Evolutionary conservation across 2,888 invertebrate species (phyloP).

Genomic region (Agrotis clavis): DNA sequence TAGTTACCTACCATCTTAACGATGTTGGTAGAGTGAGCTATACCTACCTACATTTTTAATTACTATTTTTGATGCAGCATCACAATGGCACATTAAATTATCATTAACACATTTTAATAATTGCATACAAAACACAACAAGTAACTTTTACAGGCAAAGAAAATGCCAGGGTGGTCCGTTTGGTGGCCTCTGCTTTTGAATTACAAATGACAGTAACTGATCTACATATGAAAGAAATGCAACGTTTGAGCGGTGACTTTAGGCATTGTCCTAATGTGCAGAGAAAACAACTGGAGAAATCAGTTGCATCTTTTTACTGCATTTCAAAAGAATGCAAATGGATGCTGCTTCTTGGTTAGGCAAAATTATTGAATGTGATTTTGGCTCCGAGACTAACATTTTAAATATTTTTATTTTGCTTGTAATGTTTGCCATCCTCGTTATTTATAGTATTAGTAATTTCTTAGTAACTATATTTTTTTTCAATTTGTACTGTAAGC

Average conservation of each 20-base stretch:
- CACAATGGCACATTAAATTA: not conserved
- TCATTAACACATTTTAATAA: not conserved
- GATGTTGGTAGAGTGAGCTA: no score
- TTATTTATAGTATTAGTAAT: not conserved
- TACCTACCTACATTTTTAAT: no score
- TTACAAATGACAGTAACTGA: slow-evolving; percentile 43
- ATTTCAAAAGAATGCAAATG: slow-evolving; percentile 11
- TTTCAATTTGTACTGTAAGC: not conserved
- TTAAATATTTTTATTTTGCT: no score
- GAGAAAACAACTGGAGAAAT: slow-evolving; percentile 10
- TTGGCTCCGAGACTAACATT: not conserved
- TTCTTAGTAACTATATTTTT: not conserved
- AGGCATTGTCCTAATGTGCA: slow-evolving; percentile 16
- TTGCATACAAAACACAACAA: not conserved
- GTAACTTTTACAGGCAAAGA: slow-evolving; percentile 19
- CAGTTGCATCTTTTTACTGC: not conserved
- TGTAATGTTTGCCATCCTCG: not conserved
- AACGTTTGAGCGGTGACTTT: slow-evolving; percentile 24
- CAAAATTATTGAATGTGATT: not conserved
- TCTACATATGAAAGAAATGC: slow-evolving; percentile 56
- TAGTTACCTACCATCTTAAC: no score
- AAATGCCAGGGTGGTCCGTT: slow-evolving; percentile 42
- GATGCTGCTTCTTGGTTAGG: not conserved
- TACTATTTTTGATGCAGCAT: not conserved
- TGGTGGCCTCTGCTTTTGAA: slow-evolving; percentile 45